Conservation (phyloP, 2,888 invertebrate species). For the Erpobdella octoculata region DNA sequence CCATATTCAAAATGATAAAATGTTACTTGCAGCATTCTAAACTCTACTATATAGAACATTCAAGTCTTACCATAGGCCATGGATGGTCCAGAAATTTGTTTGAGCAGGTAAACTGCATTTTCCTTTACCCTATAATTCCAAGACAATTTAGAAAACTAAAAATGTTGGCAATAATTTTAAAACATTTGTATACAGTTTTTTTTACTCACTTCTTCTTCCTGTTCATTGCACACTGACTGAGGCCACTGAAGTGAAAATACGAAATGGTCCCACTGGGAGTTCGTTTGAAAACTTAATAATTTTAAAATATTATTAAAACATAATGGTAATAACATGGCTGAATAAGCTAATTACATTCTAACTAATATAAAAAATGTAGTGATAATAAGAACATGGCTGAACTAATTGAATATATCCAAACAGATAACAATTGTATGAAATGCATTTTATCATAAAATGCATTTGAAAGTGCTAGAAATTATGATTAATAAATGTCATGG, state of each 20-base stretch:
- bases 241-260: constrained; percentile 23
- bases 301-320: too few relatives aligned
- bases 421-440: too few relatives aligned
- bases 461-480: too few relatives aligned
- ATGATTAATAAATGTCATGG: too few relatives aligned
- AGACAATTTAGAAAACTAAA: background rate
- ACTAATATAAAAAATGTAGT: too few relatives aligned
- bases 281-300: background rate
- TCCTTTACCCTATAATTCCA: background rate
- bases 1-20: background rate
- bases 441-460: too few relatives aligned
- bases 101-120: constrained; percentile 12
- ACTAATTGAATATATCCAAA: too few relatives aligned
- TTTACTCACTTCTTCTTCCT: background rate
- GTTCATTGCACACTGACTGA: constrained; percentile 2
- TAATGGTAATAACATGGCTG: too few relatives aligned
- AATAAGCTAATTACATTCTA: too few relatives aligned
- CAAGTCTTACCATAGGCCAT: constrained; percentile 19
- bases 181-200: background rate
- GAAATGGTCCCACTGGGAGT: constrained; percentile 10
- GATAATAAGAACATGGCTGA: too few relatives aligned
- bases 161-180: background rate
- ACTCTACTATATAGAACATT: too few relatives aligned
- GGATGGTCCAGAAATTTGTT: constrained; percentile 15
- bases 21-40: too few relatives aligned